phyloP scores from a whole-genome alignment of 2,113 vertebrate genomes.

The Rana temporaria region DNA sequence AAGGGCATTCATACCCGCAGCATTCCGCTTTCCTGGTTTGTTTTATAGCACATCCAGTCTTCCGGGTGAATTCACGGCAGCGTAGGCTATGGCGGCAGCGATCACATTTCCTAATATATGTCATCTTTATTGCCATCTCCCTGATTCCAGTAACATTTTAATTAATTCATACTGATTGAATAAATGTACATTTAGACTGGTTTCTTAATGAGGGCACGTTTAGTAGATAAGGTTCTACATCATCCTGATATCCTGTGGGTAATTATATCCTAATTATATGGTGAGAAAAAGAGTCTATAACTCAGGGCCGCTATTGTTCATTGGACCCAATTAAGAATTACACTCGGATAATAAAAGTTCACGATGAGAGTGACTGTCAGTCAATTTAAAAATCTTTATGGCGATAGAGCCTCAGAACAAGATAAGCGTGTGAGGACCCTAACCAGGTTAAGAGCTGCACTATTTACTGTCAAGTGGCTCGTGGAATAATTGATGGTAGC shows the following conservation, averaged over 20 bases:
- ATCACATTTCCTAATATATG: slow-evolving; percentile 67
- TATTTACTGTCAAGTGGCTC: slow-evolving; percentile 64
- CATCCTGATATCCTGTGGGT: slow-evolving; percentile 87
- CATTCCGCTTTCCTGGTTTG: not conserved
- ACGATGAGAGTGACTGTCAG: slow-evolving; percentile 82
- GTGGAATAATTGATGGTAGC: slow-evolving; percentile 35
- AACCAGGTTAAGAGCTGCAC: slow-evolving; percentile 70
- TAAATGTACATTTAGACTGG: slow-evolving; percentile 85
- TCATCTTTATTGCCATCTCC: slow-evolving; percentile 77
- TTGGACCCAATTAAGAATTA: slow-evolving; percentile 83
- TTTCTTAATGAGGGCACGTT: slow-evolving; percentile 85
- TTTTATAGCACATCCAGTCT: not conserved
- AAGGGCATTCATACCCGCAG: not conserved
- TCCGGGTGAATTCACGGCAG: not conserved
- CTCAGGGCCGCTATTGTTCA: slow-evolving; percentile 81
- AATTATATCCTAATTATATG: slow-evolving; percentile 89
- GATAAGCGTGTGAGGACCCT: slow-evolving; percentile 69
- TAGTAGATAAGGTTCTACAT: slow-evolving; percentile 85
- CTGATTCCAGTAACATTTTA: slow-evolving; percentile 85
- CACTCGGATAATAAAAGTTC: slow-evolving; percentile 83
- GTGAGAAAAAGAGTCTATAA: slow-evolving; percentile 79
- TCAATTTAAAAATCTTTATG: slow-evolving; percentile 79
- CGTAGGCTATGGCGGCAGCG: slow-evolving; percentile 13
- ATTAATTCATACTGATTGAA: slow-evolving; percentile 89
- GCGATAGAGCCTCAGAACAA: slow-evolving; percentile 74